Evolutionary conservation across 2,797 vertebrate genomes (phyloP), one percentile per base, ranked within the genome.

Genomic region (Erpetoichthys calabaricus): DNA sequence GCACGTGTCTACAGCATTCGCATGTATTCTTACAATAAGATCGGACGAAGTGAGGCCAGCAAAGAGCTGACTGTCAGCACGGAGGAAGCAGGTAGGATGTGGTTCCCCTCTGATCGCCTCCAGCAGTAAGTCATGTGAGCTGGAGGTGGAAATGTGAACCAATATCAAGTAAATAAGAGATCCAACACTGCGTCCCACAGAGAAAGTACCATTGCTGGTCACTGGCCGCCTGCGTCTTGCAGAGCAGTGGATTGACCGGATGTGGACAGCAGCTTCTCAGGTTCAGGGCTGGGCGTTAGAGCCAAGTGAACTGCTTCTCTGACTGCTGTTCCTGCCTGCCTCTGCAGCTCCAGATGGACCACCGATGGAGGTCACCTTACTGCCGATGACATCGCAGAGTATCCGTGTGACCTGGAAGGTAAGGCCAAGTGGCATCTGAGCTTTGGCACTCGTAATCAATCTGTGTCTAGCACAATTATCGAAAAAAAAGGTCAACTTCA

Each of bases 331-430:
- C 57, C 3, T 53, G 6, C 59, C 2, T 56, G 4, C 53, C 7
- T 44, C 52, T 4, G 1, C 73, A 99, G 95, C 94, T 75, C 95
- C 95, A 0, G 95, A 99, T 9, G 95, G 95, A 8, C 93, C 95
- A 42, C 95, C 95, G 0, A 89, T 98, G 87, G 94, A 98, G 1
- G 95, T 99, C 57, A 93, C 90, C 66, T 73, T 99, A 69, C 91
- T 94, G 73, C 91, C 95, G 0, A 84, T 96, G 74, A 98, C 95
- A 0, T 99, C 95, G 50, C 94, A 98, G 75, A 99, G 95, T 73
- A 99, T 99, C 72, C 88, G 97, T 58, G 95, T 99, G 63, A 97
- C 95, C 5, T 99, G 95, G 95, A 98, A 96, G 92, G 95, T 96
- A 74, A 67, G 67, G 1, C 3, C n/a, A n/a, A n/a, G n/a, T n/a